Evolutionary conservation across 2,113 vertebrate species (phyloP).

Genomic region (Helogale parvula): DNA sequence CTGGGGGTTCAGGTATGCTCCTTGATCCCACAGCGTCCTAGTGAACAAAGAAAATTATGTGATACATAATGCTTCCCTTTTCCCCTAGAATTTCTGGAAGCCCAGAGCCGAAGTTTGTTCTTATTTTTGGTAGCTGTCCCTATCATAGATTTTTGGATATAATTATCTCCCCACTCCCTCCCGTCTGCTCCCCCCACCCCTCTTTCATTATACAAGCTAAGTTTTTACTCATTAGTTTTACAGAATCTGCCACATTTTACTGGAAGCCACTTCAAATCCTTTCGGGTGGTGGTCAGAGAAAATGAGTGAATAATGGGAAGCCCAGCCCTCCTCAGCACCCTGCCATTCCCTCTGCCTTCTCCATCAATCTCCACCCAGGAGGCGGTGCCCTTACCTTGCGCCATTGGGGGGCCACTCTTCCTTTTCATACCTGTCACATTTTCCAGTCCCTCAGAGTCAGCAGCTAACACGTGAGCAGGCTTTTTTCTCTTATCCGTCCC

Average conservation of each 20-base stretch:
- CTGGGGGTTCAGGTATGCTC: neutral
- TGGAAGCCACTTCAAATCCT: neutral
- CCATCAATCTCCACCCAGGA: neutral
- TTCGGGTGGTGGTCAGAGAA: neutral
- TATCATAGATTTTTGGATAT: neutral
- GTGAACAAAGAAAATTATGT: neutral
- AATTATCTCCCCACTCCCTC: neutral
- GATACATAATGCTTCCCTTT: neutral
- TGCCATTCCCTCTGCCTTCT: neutral
- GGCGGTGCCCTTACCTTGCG: no score
- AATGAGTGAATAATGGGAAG: accelerated
- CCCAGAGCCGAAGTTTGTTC: neutral
- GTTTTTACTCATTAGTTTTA: neutral
- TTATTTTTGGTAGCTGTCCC: neutral
- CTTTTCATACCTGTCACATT: neutral
- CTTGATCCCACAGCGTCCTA: neutral
- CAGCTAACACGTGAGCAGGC: neutral
- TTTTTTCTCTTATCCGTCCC: neutral
- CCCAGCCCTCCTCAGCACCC: accelerated
- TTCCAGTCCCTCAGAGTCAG: neutral
- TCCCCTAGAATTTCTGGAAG: neutral
- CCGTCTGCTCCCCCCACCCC: neutral
- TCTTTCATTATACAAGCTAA: neutral
- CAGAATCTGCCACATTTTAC: neutral
- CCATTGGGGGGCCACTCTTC: neutral